Base-by-base conservation (phyloP, 2,113 vertebrate species). In the Myrmecobius fasciatus region DNA sequence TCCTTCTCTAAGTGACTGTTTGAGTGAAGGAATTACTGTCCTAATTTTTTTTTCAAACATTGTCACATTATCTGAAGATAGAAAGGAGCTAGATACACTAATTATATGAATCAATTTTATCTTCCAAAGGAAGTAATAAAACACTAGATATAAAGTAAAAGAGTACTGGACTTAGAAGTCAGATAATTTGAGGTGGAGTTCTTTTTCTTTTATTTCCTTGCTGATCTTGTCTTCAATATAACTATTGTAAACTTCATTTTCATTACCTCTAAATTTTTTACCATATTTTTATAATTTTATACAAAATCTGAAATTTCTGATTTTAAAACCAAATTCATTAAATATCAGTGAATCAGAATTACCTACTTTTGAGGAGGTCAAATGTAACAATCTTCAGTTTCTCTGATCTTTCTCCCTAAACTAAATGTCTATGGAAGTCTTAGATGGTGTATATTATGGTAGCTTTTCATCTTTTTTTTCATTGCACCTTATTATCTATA, bases 351-450 rank as follows among this genome's bases (percentile, higher is more conserved):
- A 94, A 96, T 97, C 94, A 96, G 89, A 12, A 28, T 51, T 10
- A 1, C 53, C 53, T 17, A 95, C 92, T 96, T 83, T 52, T 94
- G 53, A 20, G 48, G 95, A 91, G 36, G 52, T 95, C 25, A 22
- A 48, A 51, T 75, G 90, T 90, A 67, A 24, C 89, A 96, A 96
- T 94, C 53, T 96, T 89, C 92, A 94, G 43, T 92, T 93, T 92
- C 92, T 96, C 89, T 95, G 95, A 91, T 47, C 51, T 96, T 97
- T 96, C 36, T 96, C 90, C 95, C 93, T 54, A 96, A 96, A 92
- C 89, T 92, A 95, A 94, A 53, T 92, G 56, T 93, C 60, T 95
- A 91, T 49, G 24, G 60, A 93, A 47, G 46, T 51, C 90, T 90
- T 89, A 94, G 54, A 51, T 7, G n/a, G 51, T 94, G 36, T 36